Percentiles rank a stretch among this genome's conserved stretches.
phyloP scores from a whole-genome alignment of 2,888 invertebrate species.

The Hololepta plana region DNA sequence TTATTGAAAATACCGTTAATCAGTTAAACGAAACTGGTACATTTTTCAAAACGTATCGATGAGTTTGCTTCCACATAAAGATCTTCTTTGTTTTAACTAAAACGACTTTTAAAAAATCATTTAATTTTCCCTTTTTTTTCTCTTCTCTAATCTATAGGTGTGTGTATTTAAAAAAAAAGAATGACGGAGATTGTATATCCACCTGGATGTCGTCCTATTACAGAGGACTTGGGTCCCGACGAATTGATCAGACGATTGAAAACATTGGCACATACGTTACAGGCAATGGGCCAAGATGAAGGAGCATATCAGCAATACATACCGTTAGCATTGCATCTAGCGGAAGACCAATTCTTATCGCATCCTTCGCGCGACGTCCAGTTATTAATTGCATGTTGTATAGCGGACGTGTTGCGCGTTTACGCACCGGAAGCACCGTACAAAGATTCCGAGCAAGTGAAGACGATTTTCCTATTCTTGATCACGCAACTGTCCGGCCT shows the following conservation, averaged over 20 bases:
- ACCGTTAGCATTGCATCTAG: slow-evolving; percentile 79
- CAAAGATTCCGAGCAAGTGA: slow-evolving; percentile 86
- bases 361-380: slow-evolving; percentile 87
- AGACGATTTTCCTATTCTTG: slow-evolving; percentile 82
- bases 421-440: slow-evolving; percentile 97
- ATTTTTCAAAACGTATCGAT: too few relatives aligned
- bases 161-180: slow-evolving; percentile 10
- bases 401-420: slow-evolving; percentile 89
- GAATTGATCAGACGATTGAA: slow-evolving; percentile 88
- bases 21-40: too few relatives aligned
- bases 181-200: slow-evolving; percentile 89
- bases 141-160: neutral
- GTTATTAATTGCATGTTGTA: slow-evolving; percentile 88
- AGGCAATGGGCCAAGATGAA: slow-evolving; percentile 94
- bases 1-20: too few relatives aligned
- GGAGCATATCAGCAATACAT: slow-evolving; percentile 84
- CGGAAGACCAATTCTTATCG: slow-evolving; percentile 81
- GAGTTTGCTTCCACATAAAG: too few relatives aligned
- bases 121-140: too few relatives aligned
- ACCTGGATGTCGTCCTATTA: slow-evolving; percentile 83
- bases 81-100: too few relatives aligned
- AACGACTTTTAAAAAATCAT: too few relatives aligned
- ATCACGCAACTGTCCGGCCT: slow-evolving; percentile 86
- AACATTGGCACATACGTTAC: slow-evolving; percentile 83
- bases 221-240: slow-evolving; percentile 88